phyloP scores from a whole-genome alignment of 2,113 vertebrate genomes.

The Athene noctua region DNA sequence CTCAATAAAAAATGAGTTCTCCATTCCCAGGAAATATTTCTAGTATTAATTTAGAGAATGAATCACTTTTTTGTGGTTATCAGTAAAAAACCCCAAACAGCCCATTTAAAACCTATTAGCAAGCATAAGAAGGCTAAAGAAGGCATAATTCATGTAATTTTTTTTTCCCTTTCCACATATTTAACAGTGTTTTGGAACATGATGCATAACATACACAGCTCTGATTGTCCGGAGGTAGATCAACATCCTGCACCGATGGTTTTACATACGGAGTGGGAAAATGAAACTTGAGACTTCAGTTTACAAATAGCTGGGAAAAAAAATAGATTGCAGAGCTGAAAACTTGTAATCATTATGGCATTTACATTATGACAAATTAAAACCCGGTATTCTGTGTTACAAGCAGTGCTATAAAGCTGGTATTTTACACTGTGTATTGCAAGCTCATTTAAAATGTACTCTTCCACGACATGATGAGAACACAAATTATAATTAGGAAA shows the following conservation, averaged over 20 bases:
- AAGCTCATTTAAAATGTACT: constrained; percentile 56
- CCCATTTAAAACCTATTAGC: constrained; percentile 22
- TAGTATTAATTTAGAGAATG: neutral
- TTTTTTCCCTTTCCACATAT: neutral
- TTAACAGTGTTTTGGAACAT: neutral
- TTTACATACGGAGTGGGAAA: neutral
- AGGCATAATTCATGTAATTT: neutral
- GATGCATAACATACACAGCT: neutral
- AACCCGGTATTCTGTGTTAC: neutral
- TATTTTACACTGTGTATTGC: neutral
- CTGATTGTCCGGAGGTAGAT: neutral
- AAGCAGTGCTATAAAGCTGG: neutral
- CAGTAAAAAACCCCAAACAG: neutral
- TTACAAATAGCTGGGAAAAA: neutral
- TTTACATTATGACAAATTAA: constrained; percentile 24
- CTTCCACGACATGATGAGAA: constrained; percentile 65
- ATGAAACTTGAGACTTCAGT: neutral
- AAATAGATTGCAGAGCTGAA: neutral
- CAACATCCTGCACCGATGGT: neutral
- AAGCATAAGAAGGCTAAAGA: neutral
- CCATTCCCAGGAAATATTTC: neutral
- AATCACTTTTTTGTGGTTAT: neutral
- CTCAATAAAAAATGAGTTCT: constrained; percentile 10
- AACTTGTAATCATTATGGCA: constrained; percentile 32
- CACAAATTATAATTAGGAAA: constrained; percentile 75